Evolutionary conservation across 2,888 invertebrate genomes (phyloP).

Genomic region (Plagodis pulveraria): DNA sequence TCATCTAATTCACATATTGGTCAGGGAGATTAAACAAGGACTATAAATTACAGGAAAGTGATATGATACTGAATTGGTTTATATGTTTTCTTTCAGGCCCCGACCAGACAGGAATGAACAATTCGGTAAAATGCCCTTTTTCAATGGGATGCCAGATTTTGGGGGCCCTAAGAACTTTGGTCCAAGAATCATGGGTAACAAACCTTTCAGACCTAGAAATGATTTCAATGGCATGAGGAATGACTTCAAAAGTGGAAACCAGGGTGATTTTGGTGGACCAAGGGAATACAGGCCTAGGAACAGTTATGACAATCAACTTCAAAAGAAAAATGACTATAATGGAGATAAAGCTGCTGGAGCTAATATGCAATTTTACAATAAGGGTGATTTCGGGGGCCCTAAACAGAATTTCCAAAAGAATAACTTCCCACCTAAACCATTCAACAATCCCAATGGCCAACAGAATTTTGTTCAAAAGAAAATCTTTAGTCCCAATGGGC

Average conservation of each 20-base stretch:
- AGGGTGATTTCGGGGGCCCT: constrained; percentile 79
- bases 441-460: constrained; percentile 63
- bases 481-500: constrained; percentile 63
- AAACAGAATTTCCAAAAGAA: constrained; percentile 73
- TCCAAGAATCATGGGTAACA: constrained; percentile 74
- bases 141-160: constrained; percentile 75
- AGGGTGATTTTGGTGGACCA: constrained; percentile 78
- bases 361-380: constrained; percentile 74
- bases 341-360: constrained; percentile 64
- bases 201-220: constrained; percentile 78
- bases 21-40: no score
- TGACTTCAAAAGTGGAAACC: constrained; percentile 73
- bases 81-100: constrained; percentile 78
- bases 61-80: neutral
- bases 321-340: constrained; percentile 71
- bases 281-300: constrained; percentile 75
- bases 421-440: constrained; percentile 71
- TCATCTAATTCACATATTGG: no score
- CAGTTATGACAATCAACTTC: constrained; percentile 68
- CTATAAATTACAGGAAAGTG: neutral
- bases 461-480: constrained; percentile 71
- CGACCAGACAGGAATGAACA: constrained; percentile 87
- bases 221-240: constrained; percentile 79
- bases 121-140: constrained; percentile 84
- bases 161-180: constrained; percentile 81